phyloP scores from a whole-genome alignment of 2,888 invertebrate species.

The Lasius platythorax region DNA sequence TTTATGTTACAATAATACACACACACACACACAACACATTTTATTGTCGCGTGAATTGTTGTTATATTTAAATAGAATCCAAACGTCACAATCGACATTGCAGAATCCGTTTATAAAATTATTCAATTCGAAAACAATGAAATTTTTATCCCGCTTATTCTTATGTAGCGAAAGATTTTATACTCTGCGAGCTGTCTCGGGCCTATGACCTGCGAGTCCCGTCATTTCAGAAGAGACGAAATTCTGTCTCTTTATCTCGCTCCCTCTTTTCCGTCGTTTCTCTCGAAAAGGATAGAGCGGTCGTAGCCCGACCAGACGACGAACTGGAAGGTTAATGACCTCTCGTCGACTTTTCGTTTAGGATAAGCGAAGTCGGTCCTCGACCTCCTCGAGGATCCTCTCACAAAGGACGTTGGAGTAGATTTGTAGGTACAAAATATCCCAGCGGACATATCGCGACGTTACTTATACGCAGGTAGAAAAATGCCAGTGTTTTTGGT shows the following conservation, averaged over 20 bases:
- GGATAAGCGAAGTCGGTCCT: conserved; percentile 63
- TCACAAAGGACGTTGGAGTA: conserved; percentile 62
- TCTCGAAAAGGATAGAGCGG: conserved; percentile 68
- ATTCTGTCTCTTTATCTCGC: conserved; percentile 48
- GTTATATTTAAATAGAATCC: conserved; percentile 23
- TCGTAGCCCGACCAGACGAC: conserved; percentile 63
- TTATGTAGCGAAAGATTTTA: neutral
- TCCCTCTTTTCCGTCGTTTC: conserved; percentile 49
- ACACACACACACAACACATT: neutral
- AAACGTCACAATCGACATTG: neutral
- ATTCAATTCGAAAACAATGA: conserved; percentile 30
- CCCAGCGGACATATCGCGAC: conserved; percentile 33
- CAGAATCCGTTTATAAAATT: neutral
- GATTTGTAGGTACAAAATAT: conserved; percentile 38
- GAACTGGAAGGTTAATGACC: conserved; percentile 73
- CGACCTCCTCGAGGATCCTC: conserved; percentile 64
- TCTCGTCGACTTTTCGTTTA: conserved; percentile 71
- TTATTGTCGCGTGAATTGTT: neutral
- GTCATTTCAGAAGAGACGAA: conserved; percentile 67
- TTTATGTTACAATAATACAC: neutral
- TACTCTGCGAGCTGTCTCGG: conserved; percentile 16
- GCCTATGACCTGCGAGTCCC: conserved; percentile 54
- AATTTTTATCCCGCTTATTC: conserved; percentile 16
- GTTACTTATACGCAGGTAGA: conserved; percentile 64
- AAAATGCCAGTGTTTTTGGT: conserved; percentile 65